Base-by-base conservation (phyloP, 2,113 vertebrate species). In the Aleadryas rufinucha region DNA sequence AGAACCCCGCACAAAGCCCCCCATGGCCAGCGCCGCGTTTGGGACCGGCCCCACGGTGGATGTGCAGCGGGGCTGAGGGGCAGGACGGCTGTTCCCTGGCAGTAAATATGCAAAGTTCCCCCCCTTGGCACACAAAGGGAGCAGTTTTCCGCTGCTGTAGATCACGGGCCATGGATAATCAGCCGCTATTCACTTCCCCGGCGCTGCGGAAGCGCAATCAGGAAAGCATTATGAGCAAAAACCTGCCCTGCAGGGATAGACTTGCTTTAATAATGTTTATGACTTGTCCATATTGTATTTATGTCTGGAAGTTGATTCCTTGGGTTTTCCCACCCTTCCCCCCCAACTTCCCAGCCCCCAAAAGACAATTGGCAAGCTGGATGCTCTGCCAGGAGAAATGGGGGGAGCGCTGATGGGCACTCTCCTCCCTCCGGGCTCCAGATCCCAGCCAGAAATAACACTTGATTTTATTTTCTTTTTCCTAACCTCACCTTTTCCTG, bases 111-210 rank as follows among this genome's bases (percentile, higher is more conserved):
- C 97, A 96, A 96, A 97, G 94, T 93, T 94, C 96, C 90, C 96
- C 74, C 74, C 66, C 83, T 94, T 88, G 92, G 87, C 96, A 96
- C 93, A 98, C 97, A 98, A 98, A 97, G 96, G 97, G 87, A 98
- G 97, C 97, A 92, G 94, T 97, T 98, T 97, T 92, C 96, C 92
- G 87, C 97, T 61, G 90, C 63, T 96, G 95, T 93, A 94, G 92
- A 97, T 97, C 97, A 33, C 71, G 94, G 96, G 61, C 97, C 97
- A 96, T 98, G 97, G 97, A 97, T 98, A 98, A 98, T 98, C 97
- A 98, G 97, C 95, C 92, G 91, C 98, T 97, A 98, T 98, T 98
- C 97, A 98, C 97, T 88, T 91, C 93, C 96, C 97, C 96, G 90
- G 86, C 97, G 90, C 96, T 97, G 97, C 82, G 97, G 97, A 98